Conservation (phyloP, 2,113 vertebrate species). For the Reinhardtius hippoglossoides region DNA sequence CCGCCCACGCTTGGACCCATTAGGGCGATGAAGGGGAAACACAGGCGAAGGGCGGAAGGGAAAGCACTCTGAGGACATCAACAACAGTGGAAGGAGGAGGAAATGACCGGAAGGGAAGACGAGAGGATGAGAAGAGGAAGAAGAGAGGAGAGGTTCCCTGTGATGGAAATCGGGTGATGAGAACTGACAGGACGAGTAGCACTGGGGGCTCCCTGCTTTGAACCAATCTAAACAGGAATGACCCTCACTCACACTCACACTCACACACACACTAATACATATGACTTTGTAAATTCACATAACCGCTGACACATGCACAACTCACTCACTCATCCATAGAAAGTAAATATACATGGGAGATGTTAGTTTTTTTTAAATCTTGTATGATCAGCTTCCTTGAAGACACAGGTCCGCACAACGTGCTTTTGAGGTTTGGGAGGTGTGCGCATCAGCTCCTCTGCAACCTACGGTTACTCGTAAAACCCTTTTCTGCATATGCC, state of each 20-base stretch:
- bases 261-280: not conserved
- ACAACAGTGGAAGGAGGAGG: slow-evolving; percentile 2
- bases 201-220: slow-evolving; percentile 57
- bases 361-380: no score
- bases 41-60: slow-evolving; percentile 43
- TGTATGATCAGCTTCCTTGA: no score
- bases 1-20: slow-evolving; percentile 48
- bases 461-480: not conserved
- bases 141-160: slow-evolving; percentile 15
- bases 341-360: no score
- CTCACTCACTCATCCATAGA: not conserved
- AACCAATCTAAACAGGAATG: slow-evolving; percentile 35
- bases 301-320: not conserved
- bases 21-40: slow-evolving; percentile 53
- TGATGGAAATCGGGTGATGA: slow-evolving; percentile 45
- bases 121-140: not conserved
- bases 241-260: slow-evolving; percentile 26
- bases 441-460: not conserved
- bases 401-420: not conserved
- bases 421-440: not conserved
- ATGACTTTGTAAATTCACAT: not conserved
- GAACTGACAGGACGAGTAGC: slow-evolving; percentile 65
- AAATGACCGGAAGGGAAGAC: slow-evolving; percentile 24
- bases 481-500: not conserved
- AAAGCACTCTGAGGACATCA: slow-evolving; percentile 55